Evolutionary conservation across 1,140 invertebrate species (phyloP), one percentile per base, ranked within the genome.

Genomic region (Brachionus rotundiformis): DNA sequence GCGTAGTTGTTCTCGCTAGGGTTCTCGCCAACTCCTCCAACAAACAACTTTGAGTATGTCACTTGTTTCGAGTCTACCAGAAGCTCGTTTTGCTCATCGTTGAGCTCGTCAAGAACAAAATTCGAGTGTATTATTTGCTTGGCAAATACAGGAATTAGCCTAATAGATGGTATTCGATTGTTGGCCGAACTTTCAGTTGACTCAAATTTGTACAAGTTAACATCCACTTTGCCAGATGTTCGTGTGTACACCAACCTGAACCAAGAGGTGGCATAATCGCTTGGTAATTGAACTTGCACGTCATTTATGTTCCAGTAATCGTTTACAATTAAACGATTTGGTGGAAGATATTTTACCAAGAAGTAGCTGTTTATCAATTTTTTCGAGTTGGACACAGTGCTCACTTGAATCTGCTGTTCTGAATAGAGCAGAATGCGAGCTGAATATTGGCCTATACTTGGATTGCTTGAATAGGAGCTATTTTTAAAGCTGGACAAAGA

Each of bases 221-320:
- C 41, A 13, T 63, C 31, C 8, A 79, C 76, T 63, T 4, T 10
- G 29, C 54, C 33, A 2, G 47, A 54, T n/a, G 16, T 19, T 36
- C 76, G 31, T 33, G 29, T 19, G 54, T 79, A 79, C 44, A 59
- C 76, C 23, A 79, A 79, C 31, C 36, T 31, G 27, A 79, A 79
- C 76, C 76, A 79, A 3, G 47, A 54, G 19, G 76, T 79, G 10
- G 29, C 29, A n/a, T 59, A 63, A 5, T 79, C 76, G 23, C 31
- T 63, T 6, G 76, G 76, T 13, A 79, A 25, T 41, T 79, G 76
- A 19, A 79, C 16, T 63, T 79, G 47, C 3, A 79, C 47, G 3
- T 79, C 76, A 29, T 79, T 63, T 23, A 79, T 63, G 54, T 63
- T 79, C 76, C 76, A 79, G 16, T 79, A 79, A 23, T 79, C 76